Conservation (phyloP, 2,888 invertebrate species). For the Agapetus fuscipes region DNA sequence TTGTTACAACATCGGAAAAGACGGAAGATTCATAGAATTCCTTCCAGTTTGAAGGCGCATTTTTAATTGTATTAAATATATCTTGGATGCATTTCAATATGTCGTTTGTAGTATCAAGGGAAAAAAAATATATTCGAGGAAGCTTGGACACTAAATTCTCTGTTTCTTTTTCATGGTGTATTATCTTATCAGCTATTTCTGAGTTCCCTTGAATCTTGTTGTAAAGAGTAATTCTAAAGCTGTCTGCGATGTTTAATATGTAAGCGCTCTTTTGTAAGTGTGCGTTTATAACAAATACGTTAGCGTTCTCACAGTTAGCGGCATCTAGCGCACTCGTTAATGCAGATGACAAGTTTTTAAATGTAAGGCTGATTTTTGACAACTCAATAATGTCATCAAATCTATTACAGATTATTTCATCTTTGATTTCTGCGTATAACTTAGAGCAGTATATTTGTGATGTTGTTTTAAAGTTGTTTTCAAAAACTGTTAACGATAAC, state of each 20-base stretch:
- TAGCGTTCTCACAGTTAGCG: conserved; percentile 16
- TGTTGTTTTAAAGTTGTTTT: conserved; percentile 3
- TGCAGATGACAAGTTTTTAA: conserved; percentile 2
- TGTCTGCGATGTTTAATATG: conserved; percentile 29
- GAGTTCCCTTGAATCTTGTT: conserved; percentile 5
- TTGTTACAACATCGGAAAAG: no score
- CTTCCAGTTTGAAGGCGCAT: no score
- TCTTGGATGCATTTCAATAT: no score
- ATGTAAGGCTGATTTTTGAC: conserved; percentile 9
- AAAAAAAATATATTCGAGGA: no score
- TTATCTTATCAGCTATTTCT: no score
- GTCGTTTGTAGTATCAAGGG: no score
- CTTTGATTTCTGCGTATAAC: conserved; percentile 7
- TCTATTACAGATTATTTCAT: background rate
- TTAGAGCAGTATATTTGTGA: conserved; percentile 3
- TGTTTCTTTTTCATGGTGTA: background rate
- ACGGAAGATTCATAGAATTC: no score
- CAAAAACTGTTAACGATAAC: background rate
- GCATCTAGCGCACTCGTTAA: conserved; percentile 4
- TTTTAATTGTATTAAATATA: no score
- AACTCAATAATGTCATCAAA: conserved; percentile 4
- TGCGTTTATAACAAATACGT: conserved; percentile 29
- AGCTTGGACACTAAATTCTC: no score
- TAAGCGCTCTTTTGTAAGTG: conserved; percentile 30
- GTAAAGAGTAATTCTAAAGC: conserved; percentile 17